Evolutionary conservation across 1,140 invertebrate species (phyloP).

Genomic region (Lasioglossum baleicum): DNA sequence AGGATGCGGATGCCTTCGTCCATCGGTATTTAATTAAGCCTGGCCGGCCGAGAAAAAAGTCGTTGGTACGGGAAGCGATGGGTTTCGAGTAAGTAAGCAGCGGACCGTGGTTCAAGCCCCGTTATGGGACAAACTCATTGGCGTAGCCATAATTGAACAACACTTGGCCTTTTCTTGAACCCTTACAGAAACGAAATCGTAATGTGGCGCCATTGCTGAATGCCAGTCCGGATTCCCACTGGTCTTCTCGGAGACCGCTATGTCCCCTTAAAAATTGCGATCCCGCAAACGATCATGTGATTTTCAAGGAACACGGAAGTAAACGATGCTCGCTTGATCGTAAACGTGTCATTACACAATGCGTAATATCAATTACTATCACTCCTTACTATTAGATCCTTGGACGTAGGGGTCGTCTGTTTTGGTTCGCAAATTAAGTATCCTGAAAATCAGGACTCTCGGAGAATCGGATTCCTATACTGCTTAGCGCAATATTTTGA

Average conservation of each 20-base stretch:
- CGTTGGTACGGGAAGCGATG: conserved; percentile 64
- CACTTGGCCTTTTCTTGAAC: not conserved
- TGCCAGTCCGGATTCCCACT: conserved; percentile 27
- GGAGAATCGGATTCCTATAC: too few relatives aligned
- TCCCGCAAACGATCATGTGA: conserved; percentile 20
- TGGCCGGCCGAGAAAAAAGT: conserved; percentile 43
- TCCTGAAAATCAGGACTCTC: too few relatives aligned
- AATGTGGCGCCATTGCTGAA: not conserved
- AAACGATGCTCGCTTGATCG: conserved; percentile 21
- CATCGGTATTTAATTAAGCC: conserved; percentile 61
- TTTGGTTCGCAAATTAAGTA: too few relatives aligned
- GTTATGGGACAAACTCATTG: conserved; percentile 60
- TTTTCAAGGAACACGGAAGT: not conserved
- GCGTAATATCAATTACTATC: too few relatives aligned
- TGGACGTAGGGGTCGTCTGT: too few relatives aligned
- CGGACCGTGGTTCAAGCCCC: conserved; percentile 56
- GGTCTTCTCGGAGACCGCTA: conserved; percentile 41
- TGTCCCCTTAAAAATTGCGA: conserved; percentile 47
- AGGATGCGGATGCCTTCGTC: conserved; percentile 30
- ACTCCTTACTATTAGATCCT: too few relatives aligned
- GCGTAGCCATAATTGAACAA: conserved; percentile 46
- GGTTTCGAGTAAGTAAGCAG: conserved; percentile 58
- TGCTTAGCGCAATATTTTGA: too few relatives aligned
- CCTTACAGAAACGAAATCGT: not conserved
- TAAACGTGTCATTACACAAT: too few relatives aligned